Base-by-base conservation (phyloP, 2,113 vertebrate genomes). In the Halcyon senegalensis region DNA sequence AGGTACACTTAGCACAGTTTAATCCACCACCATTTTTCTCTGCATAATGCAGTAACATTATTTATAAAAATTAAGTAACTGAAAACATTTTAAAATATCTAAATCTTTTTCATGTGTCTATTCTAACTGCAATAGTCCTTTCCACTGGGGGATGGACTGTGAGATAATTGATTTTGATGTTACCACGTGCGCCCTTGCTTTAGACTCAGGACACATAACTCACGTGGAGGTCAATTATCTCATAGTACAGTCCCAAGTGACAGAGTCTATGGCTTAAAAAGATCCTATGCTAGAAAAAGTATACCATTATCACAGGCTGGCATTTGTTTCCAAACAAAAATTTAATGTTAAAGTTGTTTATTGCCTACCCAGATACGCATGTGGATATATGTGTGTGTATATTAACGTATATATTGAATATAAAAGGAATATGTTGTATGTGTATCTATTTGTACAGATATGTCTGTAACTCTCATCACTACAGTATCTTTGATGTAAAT, bases 121-220 rank as follows among this genome's bases (percentile, higher is more conserved):
- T 91, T 94, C 87, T 70, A 94, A 84, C 82, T 69, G 21, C 72
- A 92, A 81, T 43, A 68, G 56, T 63, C 48, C 53, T 68, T 87
- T 94, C 56, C 58, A 87, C 78, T 35, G 35, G 80, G 75, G 76
- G 62, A 89, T n/a, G 55, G 67, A 94, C 68, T 91, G 82, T 79
- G 63, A 96, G 73, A 95, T 94, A 91, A 96, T 86, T 92, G 79
- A 96, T 94, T 91, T 85, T 95, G 91, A 92, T 96, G 89, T 73
- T 77, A 95, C 79, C 75, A 91, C 6, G 30, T 86, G 73, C 5
- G 82, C 82, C 95, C 89, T 96, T 96, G 76, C 94, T 94, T 96
- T 94, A 91, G 87, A 96, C 92, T 95, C 69, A 94, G 84, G 90
- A 94, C 85, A 91, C 53, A 96, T 95, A 96, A 96, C 63, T 95